phyloP scores from a whole-genome alignment of 2,888 invertebrate species.

The Pseudoips prasinana region DNA sequence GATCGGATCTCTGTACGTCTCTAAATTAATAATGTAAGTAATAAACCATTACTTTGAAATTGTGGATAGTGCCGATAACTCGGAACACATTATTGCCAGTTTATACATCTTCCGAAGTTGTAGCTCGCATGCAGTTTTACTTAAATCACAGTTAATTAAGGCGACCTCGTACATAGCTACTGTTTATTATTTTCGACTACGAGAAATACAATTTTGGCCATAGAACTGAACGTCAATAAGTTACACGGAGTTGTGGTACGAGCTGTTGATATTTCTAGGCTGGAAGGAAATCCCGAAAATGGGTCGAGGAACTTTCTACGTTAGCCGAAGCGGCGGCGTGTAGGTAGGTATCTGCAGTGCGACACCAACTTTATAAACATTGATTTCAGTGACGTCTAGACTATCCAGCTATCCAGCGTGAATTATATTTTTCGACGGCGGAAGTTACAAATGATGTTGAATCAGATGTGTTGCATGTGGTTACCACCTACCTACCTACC shows the following conservation, averaged over 20 bases:
- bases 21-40: slow-evolving; percentile 57
- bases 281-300: slow-evolving; percentile 40
- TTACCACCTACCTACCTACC: no score
- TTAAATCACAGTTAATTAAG: no score
- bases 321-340: slow-evolving; percentile 35
- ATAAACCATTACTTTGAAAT: slow-evolving; percentile 50
- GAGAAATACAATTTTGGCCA: no score
- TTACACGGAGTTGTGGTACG: no score
- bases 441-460: no score
- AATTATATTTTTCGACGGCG: not conserved
- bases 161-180: no score
- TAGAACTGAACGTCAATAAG: no score
- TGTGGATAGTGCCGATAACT: slow-evolving; percentile 19
- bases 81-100: not conserved
- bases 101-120: not conserved
- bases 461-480: no score
- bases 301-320: slow-evolving; percentile 52
- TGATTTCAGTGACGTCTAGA: slow-evolving; percentile 50
- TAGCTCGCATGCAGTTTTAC: slow-evolving; percentile 9
- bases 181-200: no score
- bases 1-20: slow-evolving; percentile 57
- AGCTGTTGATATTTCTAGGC: no score
- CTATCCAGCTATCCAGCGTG: not conserved
- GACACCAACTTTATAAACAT: slow-evolving; percentile 57
- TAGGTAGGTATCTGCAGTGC: slow-evolving; percentile 67